phyloP scores from a whole-genome alignment of 2,797 vertebrate species.

The Microchirus variegatus region DNA sequence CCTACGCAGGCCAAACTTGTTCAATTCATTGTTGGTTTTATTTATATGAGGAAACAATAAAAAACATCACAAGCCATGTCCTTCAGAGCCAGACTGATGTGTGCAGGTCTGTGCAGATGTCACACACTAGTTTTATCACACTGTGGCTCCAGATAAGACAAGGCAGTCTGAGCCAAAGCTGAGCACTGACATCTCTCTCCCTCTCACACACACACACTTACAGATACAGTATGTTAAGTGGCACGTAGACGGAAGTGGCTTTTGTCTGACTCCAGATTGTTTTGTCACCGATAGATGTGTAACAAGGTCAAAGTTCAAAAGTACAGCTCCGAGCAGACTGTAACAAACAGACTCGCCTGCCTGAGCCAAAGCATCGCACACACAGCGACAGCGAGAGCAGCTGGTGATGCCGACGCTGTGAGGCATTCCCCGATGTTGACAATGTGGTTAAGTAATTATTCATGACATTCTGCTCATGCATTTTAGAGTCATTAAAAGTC shows the following conservation, averaged over 20 bases:
- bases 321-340: constrained; percentile 20
- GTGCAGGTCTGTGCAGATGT: constrained; percentile 26
- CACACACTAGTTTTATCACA: constrained; percentile 52
- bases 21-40: constrained; percentile 10
- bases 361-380: background rate
- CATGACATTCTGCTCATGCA: constrained; percentile 23
- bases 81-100: constrained; percentile 15
- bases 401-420: constrained; percentile 16
- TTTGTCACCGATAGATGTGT: constrained; percentile 60
- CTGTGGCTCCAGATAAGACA: constrained; percentile 60
- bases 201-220: constrained; percentile 15
- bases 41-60: background rate
- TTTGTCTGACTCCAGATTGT: constrained; percentile 62
- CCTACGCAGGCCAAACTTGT: background rate
- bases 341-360: constrained; percentile 13
- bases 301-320: constrained; percentile 56
- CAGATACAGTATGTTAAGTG: constrained; percentile 55
- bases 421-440: constrained; percentile 14
- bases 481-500: constrained; percentile 31
- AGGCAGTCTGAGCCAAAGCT: constrained; percentile 56
- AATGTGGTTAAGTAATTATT: constrained; percentile 31
- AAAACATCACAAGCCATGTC: constrained; percentile 4
- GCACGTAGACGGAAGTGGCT: constrained; percentile 52
- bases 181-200: constrained; percentile 25
- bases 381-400: constrained; percentile 19